These are phyloP conservation scores for Halictus quadricinctus DNA, from an alignment of 2,888 invertebrate species.

Conservation along the genomic window DNA sequence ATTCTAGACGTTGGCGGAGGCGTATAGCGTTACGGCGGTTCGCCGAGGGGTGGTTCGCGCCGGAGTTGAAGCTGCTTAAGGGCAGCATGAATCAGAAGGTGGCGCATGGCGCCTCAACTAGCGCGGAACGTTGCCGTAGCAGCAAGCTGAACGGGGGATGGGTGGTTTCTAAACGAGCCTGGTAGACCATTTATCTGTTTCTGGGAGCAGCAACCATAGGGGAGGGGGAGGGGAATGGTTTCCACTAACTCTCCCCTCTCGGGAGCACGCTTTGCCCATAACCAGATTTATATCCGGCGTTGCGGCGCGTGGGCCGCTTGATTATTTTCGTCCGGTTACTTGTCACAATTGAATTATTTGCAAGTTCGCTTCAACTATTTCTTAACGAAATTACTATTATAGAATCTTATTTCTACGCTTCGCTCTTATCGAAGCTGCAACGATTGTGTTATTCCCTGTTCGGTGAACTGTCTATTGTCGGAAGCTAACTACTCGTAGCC, in stretches of 20 bases:
- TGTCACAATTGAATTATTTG: constrained; percentile 8
- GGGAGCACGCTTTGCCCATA: constrained; percentile 48
- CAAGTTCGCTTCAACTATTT: too few species aligned
- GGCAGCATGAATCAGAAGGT: constrained; percentile 63
- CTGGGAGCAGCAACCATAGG: constrained; percentile 66
- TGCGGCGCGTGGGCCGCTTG: constrained; percentile 37
- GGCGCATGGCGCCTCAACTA: constrained; percentile 53
- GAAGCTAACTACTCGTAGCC: background rate
- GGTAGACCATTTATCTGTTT: constrained; percentile 72
- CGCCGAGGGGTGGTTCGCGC: constrained; percentile 41
- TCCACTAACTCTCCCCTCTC: constrained; percentile 38
- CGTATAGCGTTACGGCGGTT: constrained; percentile 30
- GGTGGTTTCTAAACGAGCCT: constrained; percentile 68
- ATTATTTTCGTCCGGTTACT: constrained; percentile 64
- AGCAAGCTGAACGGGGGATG: constrained; percentile 26
- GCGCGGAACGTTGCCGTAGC: constrained; percentile 38
- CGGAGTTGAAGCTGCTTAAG: constrained; percentile 55
- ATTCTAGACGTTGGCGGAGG: constrained; percentile 27
- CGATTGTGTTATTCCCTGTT: too few species aligned
- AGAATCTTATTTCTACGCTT: too few species aligned
- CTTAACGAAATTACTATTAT: too few species aligned
- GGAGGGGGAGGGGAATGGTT: constrained; percentile 56
- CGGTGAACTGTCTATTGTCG: background rate
- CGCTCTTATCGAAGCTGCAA: background rate
- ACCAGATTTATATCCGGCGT: constrained; percentile 71